Evolutionary conservation across 1,140 invertebrate species (phyloP).

Genomic region (Diplogasteroides magnus): DNA sequence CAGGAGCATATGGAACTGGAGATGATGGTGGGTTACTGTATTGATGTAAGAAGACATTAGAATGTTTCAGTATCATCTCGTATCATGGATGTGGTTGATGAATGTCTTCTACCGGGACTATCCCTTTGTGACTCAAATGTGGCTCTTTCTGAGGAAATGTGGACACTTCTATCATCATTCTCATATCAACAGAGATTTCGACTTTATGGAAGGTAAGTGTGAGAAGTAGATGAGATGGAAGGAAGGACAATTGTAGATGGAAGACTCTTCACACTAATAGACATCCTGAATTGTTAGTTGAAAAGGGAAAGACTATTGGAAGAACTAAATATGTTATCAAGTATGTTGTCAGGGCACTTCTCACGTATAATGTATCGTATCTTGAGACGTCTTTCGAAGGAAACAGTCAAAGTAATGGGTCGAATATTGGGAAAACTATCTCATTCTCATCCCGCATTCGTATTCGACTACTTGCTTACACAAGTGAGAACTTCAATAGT

Average conservation of each 20-base stretch:
- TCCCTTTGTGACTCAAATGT: background rate
- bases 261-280: slow-evolving; percentile 77
- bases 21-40: background rate
- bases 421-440: slow-evolving; percentile 87
- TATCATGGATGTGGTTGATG: background rate
- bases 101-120: background rate
- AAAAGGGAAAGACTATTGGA: slow-evolving; percentile 75
- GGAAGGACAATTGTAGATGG: too few species aligned
- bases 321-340: slow-evolving; percentile 93
- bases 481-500: slow-evolving; percentile 10
- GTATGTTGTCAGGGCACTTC: too few species aligned
- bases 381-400: slow-evolving; percentile 76
- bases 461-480: slow-evolving; percentile 82
- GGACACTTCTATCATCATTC: background rate
- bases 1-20: background rate
- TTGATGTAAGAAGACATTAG: background rate
- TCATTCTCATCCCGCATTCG: slow-evolving; percentile 82
- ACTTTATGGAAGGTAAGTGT: slow-evolving; percentile 38
- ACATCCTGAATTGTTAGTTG: slow-evolving; percentile 76
- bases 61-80: background rate
- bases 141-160: background rate
- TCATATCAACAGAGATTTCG: background rate
- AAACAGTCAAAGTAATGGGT: slow-evolving; percentile 91
- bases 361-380: slow-evolving; percentile 4
- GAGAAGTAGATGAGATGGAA: too few species aligned